Evolutionary conservation across 2,797 vertebrate species (phyloP), one percentile per base, ranked within the genome.

Genomic region (Pseudotriccus pelzelni): DNA sequence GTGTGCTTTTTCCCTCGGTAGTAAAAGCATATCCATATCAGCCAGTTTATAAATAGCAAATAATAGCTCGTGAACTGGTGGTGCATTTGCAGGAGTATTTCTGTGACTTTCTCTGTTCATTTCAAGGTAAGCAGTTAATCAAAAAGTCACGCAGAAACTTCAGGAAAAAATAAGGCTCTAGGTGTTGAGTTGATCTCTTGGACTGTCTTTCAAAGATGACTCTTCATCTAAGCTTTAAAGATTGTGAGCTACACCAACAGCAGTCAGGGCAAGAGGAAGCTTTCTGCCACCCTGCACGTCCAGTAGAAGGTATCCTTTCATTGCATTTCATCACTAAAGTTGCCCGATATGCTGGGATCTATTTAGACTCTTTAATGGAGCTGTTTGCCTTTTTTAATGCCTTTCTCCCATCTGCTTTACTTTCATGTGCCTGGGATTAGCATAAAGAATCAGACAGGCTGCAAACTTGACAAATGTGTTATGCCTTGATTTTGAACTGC

Each of bases 401-500:
- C 84, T 96, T 94, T 93, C 80, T 30, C 69, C 97, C 97, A 97
- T 98, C 98, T 98, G 98, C 96, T 97, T 96, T 95, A 92, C 92
- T 98, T 96, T 97, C 97, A 95, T 70, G 88, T 92, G 96, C 92
- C 81, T 95, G 89, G 89, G 94, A 98, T 98, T 98, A 98, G 97
- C 98, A 97, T 98, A 98, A 98, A 97, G 92, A 97, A 97, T 91
- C 90, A 97, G 96, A 92, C 94, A 94, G 87, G 95, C 90, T 90
- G 94, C 91, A 97, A 98, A 98, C 96, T 98, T 97, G 96, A 96
- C 76, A 94, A 97, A 97, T 94, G 91, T 82, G 76, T 96, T 95
- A 93, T 90, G 96, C 89, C 90, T 94, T 74, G 91, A 93, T 93
- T 96, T 92, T 85, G 83, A 95, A 94, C 90, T 95, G 83, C 93